Conservation (phyloP, 2,113 vertebrate genomes). For the Scatophagus argus region DNA sequence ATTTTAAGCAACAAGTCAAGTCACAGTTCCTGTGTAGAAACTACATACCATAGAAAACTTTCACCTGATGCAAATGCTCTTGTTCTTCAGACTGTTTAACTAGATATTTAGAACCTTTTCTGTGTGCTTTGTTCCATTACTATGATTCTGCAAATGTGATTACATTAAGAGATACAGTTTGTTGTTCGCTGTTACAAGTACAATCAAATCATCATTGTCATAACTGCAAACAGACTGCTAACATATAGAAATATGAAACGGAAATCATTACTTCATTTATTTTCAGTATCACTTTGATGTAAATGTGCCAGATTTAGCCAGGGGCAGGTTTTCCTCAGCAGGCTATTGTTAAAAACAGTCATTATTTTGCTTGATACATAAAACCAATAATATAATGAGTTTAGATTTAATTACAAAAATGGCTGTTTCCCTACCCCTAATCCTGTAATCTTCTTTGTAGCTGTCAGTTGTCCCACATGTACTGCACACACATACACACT, state of each 20-base stretch:
- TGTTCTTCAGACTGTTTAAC: not conserved
- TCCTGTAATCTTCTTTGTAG: not conserved
- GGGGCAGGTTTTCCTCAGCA: not conserved
- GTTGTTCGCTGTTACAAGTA: not conserved
- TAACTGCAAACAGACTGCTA: not conserved
- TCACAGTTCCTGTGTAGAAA: slow-evolving; percentile 1
- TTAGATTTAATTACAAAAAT: not conserved
- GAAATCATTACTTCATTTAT: not conserved
- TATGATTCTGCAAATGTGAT: not conserved
- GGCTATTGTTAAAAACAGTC: not conserved
- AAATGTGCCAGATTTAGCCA: not conserved
- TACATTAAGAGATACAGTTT: not conserved
- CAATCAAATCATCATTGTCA: not conserved
- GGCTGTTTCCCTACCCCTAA: not conserved
- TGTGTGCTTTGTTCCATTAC: not conserved
- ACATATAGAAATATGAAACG: not conserved
- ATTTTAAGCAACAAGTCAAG: slow-evolving; percentile 48
- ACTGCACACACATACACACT: not conserved
- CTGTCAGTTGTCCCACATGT: not conserved
- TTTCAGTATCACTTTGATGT: not conserved
- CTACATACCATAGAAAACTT: not conserved
- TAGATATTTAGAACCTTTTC: not conserved
- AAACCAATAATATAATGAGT: not conserved
- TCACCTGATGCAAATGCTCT: slow-evolving; percentile 3
- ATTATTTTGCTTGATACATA: not conserved